These are phyloP conservation scores for Xerus inauris DNA, from an alignment of 2,113 vertebrate species.

Conservation along the genomic window DNA sequence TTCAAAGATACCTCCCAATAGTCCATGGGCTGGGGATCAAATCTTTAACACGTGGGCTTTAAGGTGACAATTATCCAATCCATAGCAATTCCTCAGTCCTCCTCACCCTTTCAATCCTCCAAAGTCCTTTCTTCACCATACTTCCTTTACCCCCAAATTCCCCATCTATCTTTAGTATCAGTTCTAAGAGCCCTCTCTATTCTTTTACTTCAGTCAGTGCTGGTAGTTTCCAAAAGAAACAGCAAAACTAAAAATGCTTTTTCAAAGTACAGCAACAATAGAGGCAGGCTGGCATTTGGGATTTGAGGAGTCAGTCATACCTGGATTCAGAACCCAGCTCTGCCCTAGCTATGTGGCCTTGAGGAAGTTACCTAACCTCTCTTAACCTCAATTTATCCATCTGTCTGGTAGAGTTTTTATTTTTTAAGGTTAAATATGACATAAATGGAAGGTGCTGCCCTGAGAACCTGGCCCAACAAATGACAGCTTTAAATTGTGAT, in stretches of 20 bases:
- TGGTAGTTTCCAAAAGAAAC: background rate
- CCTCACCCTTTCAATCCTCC: background rate
- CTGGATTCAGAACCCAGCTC: background rate
- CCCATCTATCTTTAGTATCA: background rate
- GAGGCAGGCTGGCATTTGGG: background rate
- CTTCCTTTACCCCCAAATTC: background rate
- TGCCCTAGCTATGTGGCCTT: background rate
- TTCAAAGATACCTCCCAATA: background rate
- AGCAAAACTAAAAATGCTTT: background rate
- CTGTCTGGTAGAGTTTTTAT: background rate
- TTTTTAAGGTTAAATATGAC: background rate
- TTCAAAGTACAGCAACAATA: background rate
- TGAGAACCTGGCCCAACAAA: background rate
- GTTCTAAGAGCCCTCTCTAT: background rate
- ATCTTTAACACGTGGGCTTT: background rate
- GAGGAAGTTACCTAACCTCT: background rate
- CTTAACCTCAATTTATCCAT: conserved; percentile 36
- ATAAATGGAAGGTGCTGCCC: background rate
- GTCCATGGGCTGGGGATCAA: too few relatives aligned
- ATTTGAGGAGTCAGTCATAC: background rate
- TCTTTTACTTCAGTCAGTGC: background rate
- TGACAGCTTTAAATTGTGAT: background rate
- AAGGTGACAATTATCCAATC: background rate
- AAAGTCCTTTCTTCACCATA: background rate
- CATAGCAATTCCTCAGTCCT: background rate